These are phyloP conservation scores for Octopus bimaculoides DNA, from an alignment of 1,140 invertebrate genomes.

Conservation along the genomic window DNA sequence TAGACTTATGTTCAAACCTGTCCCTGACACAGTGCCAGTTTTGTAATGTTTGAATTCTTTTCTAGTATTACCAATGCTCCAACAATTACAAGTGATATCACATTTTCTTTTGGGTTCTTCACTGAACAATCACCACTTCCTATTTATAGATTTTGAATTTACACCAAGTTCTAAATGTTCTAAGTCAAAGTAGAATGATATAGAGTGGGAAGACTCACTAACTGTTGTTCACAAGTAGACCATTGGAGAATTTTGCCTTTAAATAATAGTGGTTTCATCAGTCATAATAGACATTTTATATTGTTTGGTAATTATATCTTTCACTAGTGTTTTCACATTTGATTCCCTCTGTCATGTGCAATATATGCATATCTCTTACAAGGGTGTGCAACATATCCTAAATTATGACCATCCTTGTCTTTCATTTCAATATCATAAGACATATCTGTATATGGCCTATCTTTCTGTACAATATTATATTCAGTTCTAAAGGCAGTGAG, in stretches of 20 bases:
- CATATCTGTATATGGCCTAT: neutral
- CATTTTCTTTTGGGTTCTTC: neutral
- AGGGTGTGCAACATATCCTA: neutral
- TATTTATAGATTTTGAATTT: neutral
- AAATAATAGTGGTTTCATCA: neutral
- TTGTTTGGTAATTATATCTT: neutral
- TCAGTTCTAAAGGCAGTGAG: neutral
- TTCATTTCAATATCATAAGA: neutral
- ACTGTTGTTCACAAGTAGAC: neutral
- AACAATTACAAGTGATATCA: constrained; percentile 5
- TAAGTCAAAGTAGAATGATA: constrained; percentile 1
- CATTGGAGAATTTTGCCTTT: neutral
- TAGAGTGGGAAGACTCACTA: neutral
- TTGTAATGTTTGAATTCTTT: neutral
- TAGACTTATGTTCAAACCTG: neutral
- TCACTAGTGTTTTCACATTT: neutral
- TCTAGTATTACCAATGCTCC: neutral
- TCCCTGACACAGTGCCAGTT: neutral
- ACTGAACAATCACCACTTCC: neutral
- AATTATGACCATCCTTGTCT: neutral
- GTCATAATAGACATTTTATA: neutral
- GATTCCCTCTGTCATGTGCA: neutral
- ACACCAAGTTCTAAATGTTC: neutral
- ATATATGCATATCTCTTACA: neutral
- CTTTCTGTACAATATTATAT: neutral